phyloP scores from a whole-genome alignment of 2,888 invertebrate genomes.

The Sinelater perroti region DNA sequence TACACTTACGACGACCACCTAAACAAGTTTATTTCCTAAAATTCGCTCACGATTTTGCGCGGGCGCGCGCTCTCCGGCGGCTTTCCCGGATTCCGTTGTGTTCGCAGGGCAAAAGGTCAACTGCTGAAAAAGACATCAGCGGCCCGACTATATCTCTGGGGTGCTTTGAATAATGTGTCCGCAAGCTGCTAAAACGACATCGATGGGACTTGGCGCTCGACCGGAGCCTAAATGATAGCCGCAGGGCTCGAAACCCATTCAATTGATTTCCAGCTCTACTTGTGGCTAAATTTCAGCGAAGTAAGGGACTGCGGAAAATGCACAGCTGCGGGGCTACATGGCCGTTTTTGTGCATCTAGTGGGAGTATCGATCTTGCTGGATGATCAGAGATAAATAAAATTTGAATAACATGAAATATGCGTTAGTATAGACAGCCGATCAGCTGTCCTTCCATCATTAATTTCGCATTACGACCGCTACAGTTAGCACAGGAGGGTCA shows the following conservation, averaged over 20 bases:
- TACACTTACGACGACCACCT: background rate
- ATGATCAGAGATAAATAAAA: slow-evolving; percentile 19
- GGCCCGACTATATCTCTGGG: slow-evolving; percentile 35
- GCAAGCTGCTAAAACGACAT: slow-evolving; percentile 41
- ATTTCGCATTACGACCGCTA: slow-evolving; percentile 39
- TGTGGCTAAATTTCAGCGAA: slow-evolving; percentile 23
- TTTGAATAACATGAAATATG: slow-evolving; percentile 11
- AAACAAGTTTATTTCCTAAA: background rate
- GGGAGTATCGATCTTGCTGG: slow-evolving; percentile 14
- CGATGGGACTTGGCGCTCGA: slow-evolving; percentile 40
- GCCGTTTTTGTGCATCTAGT: slow-evolving; percentile 7
- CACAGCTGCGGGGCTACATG: slow-evolving; percentile 7
- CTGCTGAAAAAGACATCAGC: slow-evolving; percentile 30
- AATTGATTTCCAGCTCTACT: slow-evolving; percentile 40
- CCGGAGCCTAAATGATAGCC: slow-evolving; percentile 46
- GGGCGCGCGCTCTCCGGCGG: background rate
- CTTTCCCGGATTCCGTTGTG: slow-evolving; percentile 13
- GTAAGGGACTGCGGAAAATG: slow-evolving; percentile 7
- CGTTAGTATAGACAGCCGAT: too few relatives aligned
- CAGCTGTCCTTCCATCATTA: slow-evolving; percentile 38
- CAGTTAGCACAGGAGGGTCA: slow-evolving; percentile 28
- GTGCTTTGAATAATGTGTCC: slow-evolving; percentile 44
- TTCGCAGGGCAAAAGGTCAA: slow-evolving; percentile 25
- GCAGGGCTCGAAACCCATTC: slow-evolving; percentile 38
- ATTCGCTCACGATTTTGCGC: background rate